A percentile compares a stretch with the other conserved stretches of the same genome.
Conservation (phyloP, 2,113 vertebrate genomes). For the Xenus cinereus region DNA sequence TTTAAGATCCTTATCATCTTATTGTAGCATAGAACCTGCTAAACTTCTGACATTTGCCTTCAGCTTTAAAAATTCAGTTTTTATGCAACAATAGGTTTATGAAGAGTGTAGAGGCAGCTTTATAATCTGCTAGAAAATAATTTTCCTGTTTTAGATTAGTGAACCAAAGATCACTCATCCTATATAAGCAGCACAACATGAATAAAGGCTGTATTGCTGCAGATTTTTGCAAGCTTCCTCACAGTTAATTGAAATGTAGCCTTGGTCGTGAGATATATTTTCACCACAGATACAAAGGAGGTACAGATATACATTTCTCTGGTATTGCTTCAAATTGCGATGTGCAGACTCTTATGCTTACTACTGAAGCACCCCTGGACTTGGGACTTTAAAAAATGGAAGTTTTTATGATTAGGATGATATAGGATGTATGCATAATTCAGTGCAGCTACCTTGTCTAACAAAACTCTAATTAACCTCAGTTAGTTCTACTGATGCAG, state of each 20-base stretch:
- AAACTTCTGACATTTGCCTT: background rate
- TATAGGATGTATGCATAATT: background rate
- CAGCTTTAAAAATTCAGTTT: background rate
- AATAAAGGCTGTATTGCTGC: background rate
- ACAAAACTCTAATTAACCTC: background rate
- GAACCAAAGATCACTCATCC: background rate
- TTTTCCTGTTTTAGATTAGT: background rate
- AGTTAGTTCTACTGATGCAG: background rate
- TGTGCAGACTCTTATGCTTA: accelerated
- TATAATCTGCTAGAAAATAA: background rate
- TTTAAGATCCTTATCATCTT: background rate
- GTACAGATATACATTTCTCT: background rate
- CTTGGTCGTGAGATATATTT: background rate
- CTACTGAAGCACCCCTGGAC: background rate
- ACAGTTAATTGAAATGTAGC: background rate
- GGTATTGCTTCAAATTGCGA: background rate
- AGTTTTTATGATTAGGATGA: background rate
- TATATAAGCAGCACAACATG: background rate
- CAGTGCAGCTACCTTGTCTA: background rate
- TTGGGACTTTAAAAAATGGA: background rate
- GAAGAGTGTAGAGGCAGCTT: background rate
- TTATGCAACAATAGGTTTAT: background rate
- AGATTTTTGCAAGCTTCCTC: background rate
- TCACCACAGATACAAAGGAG: background rate
- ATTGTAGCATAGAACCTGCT: background rate